phyloP scores from a whole-genome alignment of 1,140 invertebrate genomes.

The Musca domestica region DNA sequence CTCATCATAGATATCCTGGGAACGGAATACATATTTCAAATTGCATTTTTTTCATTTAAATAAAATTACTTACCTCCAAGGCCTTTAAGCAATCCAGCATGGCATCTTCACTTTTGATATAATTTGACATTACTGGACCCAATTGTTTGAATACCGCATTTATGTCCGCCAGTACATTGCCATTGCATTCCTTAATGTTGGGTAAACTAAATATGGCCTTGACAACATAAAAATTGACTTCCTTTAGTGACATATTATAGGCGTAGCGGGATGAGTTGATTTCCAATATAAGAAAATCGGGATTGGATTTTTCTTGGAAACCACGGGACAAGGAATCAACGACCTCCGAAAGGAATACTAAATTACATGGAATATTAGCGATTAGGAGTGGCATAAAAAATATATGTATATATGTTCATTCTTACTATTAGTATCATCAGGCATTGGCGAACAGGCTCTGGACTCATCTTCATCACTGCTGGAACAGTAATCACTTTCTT shows the following conservation, averaged over 20 bases:
- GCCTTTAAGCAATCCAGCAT: conserved; percentile 80
- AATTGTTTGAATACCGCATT: conserved; percentile 70
- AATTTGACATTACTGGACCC: conserved; percentile 73
- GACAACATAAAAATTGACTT: conserved; percentile 82
- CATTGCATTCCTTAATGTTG: conserved; percentile 52
- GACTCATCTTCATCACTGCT: conserved; percentile 63
- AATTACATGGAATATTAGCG: conserved; percentile 36
- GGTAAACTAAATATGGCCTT: conserved; percentile 74
- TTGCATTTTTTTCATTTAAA: too few relatives aligned
- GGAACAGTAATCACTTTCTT: conserved; percentile 42
- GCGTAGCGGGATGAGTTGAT: conserved; percentile 96
- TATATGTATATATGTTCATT: too few relatives aligned
- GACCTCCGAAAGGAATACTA: conserved; percentile 86
- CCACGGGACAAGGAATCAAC: conserved; percentile 84
- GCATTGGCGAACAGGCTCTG: conserved; percentile 60
- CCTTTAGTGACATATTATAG: conserved; percentile 85
- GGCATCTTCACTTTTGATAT: conserved; percentile 76
- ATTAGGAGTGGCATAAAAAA: conserved; percentile 17
- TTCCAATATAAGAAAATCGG: conserved; percentile 88
- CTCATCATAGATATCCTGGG: conserved; percentile 59
- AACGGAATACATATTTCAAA: too few relatives aligned
- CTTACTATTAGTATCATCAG: conserved; percentile 71
- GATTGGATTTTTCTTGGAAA: conserved; percentile 80
- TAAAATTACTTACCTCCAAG: conserved; percentile 74
- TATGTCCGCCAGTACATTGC: conserved; percentile 61